A percentile compares a stretch with the other conserved stretches of the same genome.
Conservation (phyloP, 2,113 vertebrate species). For the Hylia prasina region DNA sequence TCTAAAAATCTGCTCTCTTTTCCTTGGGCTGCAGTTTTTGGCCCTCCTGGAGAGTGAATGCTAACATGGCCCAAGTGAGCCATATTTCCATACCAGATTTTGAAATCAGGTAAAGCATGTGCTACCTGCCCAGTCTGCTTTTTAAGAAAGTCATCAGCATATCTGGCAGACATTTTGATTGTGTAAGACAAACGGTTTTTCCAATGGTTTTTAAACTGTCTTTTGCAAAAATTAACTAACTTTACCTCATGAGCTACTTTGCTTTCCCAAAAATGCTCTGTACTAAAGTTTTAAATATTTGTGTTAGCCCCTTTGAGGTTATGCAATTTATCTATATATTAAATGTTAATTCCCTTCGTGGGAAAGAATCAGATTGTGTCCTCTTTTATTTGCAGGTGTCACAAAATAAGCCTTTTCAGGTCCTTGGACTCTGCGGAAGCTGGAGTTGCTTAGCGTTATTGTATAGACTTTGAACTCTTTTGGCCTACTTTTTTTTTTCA, state of each 20-base stretch:
- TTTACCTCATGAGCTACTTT: not conserved
- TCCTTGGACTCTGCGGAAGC: not conserved
- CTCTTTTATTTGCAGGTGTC: not conserved
- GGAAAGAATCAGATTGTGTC: not conserved
- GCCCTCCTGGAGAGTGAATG: not conserved
- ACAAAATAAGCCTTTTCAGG: not conserved
- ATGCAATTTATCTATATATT: not conserved
- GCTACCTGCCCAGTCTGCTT: not conserved
- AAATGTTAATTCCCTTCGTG: not conserved
- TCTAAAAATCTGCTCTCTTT: not conserved
- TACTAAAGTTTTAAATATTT: not conserved
- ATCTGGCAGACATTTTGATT: not conserved
- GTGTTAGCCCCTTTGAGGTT: not conserved
- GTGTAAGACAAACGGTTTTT: not conserved
- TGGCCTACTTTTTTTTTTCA: slow-evolving; percentile 40
- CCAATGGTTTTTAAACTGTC: not conserved
- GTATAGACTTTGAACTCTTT: not conserved
- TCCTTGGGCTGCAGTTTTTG: not conserved
- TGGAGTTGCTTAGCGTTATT: not conserved
- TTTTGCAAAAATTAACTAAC: not conserved
- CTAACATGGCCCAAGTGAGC: not conserved
- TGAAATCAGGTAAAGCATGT: not conserved
- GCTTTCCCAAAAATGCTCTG: not conserved
- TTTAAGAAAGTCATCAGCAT: not conserved
- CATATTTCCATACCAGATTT: not conserved